Base-by-base conservation (phyloP, 2,797 vertebrate genomes). In the Syndactyla subalaris region DNA sequence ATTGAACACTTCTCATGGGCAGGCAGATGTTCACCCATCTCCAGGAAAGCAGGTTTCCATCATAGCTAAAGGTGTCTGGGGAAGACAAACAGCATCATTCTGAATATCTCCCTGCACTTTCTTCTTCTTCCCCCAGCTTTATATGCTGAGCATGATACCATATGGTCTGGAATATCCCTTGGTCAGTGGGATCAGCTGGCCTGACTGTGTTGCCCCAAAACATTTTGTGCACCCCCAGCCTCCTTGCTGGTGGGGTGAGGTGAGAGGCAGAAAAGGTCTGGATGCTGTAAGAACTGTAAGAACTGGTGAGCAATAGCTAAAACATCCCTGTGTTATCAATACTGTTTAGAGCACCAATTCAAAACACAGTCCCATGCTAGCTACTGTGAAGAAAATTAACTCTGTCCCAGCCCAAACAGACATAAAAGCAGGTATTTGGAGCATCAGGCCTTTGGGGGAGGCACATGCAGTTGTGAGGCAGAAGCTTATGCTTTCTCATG, bases 391-490 rank as follows among this genome's bases (percentile, higher is more conserved):
- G 36, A 72, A 77, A 72, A 66, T 49, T 30, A 43, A 34, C 36
- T 61, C 41, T 78, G 16, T 49, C 17, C 14, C 52, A 72, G n/a
- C 8, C 27, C 48, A 54, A 34, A 38, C 7, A n/a, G 36, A 6
- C 32, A 12, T 26, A 38, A 32, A 32, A 49, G 24, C 1, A 51
- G 63, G 7, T 46, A 23, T 48, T 49, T 14, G 2, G 34, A 63
- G 14, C 52, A 54, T 30, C 20, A n/a, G 48, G 22, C 9, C 30
- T 63, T 58, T 8, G 1, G 57, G 51, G 46, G 14, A 70, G 49
- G 26, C 1, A 1, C 2, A 14, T 0, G 0, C 18, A 36, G 14
- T 15, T 54, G 30, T 2, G 8, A 63, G 30, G 55, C 1, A 0
- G 43, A 78, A 88, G 32, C 4, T 86, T 78, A 54, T 1, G 1